Base-by-base conservation (phyloP, 2,113 vertebrate genomes). In the Acinonyx jubatus region DNA sequence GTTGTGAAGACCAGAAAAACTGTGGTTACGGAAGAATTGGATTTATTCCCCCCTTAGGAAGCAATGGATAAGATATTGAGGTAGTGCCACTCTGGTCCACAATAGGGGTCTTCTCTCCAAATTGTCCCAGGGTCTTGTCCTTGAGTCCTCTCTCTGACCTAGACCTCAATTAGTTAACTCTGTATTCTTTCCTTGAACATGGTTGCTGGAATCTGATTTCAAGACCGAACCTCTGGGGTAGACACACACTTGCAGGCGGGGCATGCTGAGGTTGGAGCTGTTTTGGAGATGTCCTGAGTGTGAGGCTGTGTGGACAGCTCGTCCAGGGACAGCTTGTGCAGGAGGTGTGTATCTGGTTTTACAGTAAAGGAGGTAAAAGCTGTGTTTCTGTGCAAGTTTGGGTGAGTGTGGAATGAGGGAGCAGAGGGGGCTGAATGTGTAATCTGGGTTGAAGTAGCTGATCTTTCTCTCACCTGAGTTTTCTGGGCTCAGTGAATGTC, bases 151-250 rank as follows among this genome's bases (percentile, higher is more conserved):
- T 71, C 4, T 78, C 7, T 95, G 27, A 78, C 1, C 41, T 71
- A 78, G 41, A 95, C 11, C 6, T 41, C 14, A 84, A 0, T 55
- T 55, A 55, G 0, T 55, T 55, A 55, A 55, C 55, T 16, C 21
- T 36, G 25, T 68, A 3, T 21, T 68, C 23, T 69, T 81, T 80
- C 69, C 57, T 12, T 55, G 18, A 76, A n/a, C 18, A 89, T 18
- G 23, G 14, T 86, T n/a, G n/a, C 7, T 16, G 16, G 23, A 95
- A 50, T 79, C 36, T 13, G 18, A 86, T 89, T 74, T 68, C 3
- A 83, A 92, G 76, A 45, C 84, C 63, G 36, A 91, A 96, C 93
- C 90, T 96, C n/a, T 73, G 18, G 73, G 78, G 50, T 1, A 48
- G 80, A 36, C 29, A 15, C 50, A 18, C 33, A 52, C 78, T 86